Evolutionary conservation across 2,113 vertebrate genomes (phyloP), one percentile per base, ranked within the genome.

Genomic region (Tor tambroides): DNA sequence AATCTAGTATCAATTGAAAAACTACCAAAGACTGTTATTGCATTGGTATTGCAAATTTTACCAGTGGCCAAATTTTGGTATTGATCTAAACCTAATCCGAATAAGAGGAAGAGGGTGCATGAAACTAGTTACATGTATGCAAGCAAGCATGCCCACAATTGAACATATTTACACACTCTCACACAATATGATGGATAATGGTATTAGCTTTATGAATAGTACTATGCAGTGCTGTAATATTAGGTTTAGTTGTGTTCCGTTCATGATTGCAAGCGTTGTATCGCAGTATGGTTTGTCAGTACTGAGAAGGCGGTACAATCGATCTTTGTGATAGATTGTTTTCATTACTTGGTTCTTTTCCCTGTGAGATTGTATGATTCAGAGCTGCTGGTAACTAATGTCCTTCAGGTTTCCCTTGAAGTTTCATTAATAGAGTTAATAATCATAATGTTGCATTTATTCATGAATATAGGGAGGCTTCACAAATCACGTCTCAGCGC

Each of bases 381-480:
- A 72, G 65, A 71, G 74, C 84, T 84, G 72, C 69, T 82, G 85
- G 43, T 83, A 80, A 88, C 80, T 84, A 85, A 89, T 87, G 78
- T 75, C 83, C 61, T 79, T 67, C 15, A 83, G 86, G 49, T 51
- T 69, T 84, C 63, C 78, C 74, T 28, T 88, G 89, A 88, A 86
- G 89, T 85, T 88, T 89, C 89, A 89, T 89, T 88, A 89, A 88
- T 80, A 80, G 84, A 77, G 84, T 88, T 88, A 88, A 89, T 89
- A 89, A 88, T 85, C 84, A 79, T 84, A 88, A 89, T 81, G 84
- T 54, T 80, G 63, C 80, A 65, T 88, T 85, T 89, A 78, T 80
- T 87, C 75, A 76, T 82, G 83, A 88, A 77, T 30, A 54, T 67
- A 46, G 54, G 32, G 84, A 32, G 41, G 46, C 43, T 82, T 65